A percentile compares a stretch with the other conserved stretches of the same genome.
Evolutionary conservation across 2,797 vertebrate genomes (phyloP).

Genomic region (Sebastes glaucus): DNA sequence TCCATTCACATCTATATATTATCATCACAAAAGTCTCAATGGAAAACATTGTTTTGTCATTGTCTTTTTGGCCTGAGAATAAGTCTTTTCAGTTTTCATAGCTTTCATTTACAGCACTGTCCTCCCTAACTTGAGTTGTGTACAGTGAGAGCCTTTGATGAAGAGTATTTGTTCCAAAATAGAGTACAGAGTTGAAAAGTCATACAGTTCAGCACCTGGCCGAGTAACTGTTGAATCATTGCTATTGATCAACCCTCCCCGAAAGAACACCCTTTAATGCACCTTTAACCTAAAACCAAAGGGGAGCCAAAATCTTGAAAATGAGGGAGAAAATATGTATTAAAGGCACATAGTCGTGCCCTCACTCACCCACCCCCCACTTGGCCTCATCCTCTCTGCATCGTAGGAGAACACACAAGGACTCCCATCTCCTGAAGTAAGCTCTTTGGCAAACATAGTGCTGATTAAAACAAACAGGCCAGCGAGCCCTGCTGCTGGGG

Average conservation of each 20-base stretch:
- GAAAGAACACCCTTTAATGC: neutral
- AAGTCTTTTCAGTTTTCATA: neutral
- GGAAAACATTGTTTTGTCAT: neutral
- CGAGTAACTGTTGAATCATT: neutral
- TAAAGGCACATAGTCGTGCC: neutral
- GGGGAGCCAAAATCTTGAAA: neutral
- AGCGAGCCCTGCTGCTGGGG: constrained; percentile 53
- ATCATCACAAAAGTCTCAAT: neutral
- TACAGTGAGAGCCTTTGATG: neutral
- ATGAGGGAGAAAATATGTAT: constrained; percentile 21
- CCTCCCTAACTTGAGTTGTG: neutral
- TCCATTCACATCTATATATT: neutral
- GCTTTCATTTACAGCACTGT: neutral
- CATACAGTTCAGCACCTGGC: neutral
- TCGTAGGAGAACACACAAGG: constrained; percentile 68
- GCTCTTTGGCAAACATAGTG: constrained; percentile 79
- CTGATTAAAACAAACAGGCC: constrained; percentile 82
- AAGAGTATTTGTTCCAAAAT: neutral
- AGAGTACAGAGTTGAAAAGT: neutral
- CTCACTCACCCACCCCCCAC: neutral
- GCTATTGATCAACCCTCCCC: neutral
- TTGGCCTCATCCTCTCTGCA: constrained; percentile 51
- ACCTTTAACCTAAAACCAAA: neutral
- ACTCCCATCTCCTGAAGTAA: constrained; percentile 72
- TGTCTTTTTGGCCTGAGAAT: neutral